phyloP scores from a whole-genome alignment of 2,888 invertebrate species.

The Steinernema scapterisci region DNA sequence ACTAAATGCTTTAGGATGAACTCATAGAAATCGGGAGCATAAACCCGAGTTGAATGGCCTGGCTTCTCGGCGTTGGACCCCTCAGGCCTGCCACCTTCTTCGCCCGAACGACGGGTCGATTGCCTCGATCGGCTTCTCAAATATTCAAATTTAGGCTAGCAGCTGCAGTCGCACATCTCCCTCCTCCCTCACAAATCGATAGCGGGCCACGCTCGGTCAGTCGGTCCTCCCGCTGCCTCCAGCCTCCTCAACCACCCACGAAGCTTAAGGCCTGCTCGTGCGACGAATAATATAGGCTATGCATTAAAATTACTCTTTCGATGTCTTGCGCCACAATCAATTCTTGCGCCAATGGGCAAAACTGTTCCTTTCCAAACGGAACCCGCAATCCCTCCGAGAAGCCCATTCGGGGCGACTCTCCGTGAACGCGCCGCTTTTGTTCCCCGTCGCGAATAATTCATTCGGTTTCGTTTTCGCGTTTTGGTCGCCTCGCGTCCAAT shows the following conservation, averaged over 20 bases:
- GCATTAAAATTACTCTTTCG: conserved; percentile 19
- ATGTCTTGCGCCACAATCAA: conserved; percentile 17
- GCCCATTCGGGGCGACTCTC: background rate
- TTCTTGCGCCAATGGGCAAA: background rate
- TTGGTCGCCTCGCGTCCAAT: conserved; percentile 4
- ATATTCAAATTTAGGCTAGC: background rate
- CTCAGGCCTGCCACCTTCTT: background rate
- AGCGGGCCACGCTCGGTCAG: conserved; percentile 12
- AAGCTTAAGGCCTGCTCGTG: conserved; percentile 1
- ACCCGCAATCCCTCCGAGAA: background rate
- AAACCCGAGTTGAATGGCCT: too few relatives aligned
- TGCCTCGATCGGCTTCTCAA: background rate
- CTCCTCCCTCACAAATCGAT: conserved; percentile 7
- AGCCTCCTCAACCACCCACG: conserved; percentile 10
- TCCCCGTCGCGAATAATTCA: conserved; percentile 21
- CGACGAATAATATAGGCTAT: conserved; percentile 20
- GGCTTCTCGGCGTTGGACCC: too few relatives aligned
- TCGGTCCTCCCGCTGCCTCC: background rate
- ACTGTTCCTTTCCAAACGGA: background rate
- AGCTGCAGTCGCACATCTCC: conserved; percentile 11
- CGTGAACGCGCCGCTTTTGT: conserved; percentile 3
- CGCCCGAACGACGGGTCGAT: background rate
- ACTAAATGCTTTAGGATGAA: too few relatives aligned
- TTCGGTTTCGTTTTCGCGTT: background rate
- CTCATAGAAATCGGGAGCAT: too few relatives aligned